Evolutionary conservation across 2,113 vertebrate genomes (phyloP), one percentile per base, ranked within the genome.

Genomic region (Tenebrosternarchus preto): DNA sequence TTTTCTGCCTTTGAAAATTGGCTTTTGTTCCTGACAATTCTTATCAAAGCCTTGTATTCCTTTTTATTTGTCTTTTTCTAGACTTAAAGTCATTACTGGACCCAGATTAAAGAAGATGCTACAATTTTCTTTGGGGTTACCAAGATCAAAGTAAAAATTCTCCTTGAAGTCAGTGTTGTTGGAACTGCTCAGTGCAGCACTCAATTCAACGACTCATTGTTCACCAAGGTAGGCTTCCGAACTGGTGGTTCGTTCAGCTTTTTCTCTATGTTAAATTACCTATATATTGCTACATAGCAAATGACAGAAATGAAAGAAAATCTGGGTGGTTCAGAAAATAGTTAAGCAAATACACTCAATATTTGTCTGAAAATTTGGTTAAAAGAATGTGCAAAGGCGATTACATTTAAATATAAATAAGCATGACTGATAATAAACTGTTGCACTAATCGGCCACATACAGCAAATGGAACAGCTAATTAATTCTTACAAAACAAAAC

Each of bases 31-130:
- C 90, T 90, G 89, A 91, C 93, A 94, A 93, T 93, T 94, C 93
- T 94, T 94, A 94, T 94, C 93, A 94, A 94, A 94, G 93, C 92
- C 91, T 90, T 92, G 91, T 93, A 94, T 94, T 94, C 93, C 92
- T 94, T 94, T 94, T 94, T 94, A 94, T 93, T 94, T 93, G 92
- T 94, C 93, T 94, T 94, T 93, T 93, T 93, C 92, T 90, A 85
- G 91, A 94, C 93, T 94, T 94, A 93, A 93, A 94, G 93, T 94
- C 93, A 94, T 94, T 94, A 94, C 93, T 90, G 88, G 59, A 88
- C 88, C 92, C 90, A 93, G 92, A 94, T 93, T 94, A 94, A 94
- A 94, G 93, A 94, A 94, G 93, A 94, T 86, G 92, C 93, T 90
- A 80, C 93, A 92, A 94, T 94, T 94, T 94, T 94, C 92, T 89